phyloP scores from a whole-genome alignment of 2,113 vertebrate species.

The Coregonus clupeaformis region DNA sequence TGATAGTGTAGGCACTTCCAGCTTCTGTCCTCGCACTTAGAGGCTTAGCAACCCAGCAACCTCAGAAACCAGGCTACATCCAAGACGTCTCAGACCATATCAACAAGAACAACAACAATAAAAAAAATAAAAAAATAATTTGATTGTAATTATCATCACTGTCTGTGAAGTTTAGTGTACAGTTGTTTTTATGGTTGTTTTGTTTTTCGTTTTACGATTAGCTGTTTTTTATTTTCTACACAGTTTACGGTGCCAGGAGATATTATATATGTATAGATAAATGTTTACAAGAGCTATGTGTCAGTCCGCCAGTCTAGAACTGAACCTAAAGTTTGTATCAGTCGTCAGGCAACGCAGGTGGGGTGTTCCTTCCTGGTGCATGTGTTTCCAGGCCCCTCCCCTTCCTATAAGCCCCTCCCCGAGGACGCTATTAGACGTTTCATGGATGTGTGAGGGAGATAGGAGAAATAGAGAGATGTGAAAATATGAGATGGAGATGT shows the following conservation, averaged over 20 bases:
- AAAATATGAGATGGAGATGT: constrained; percentile 25
- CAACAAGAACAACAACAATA: constrained; percentile 37
- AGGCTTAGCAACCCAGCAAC: constrained; percentile 39
- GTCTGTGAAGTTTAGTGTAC: constrained; percentile 65
- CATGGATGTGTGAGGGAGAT: constrained; percentile 57
- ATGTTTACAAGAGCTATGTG: constrained; percentile 63
- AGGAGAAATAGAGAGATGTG: constrained; percentile 34
- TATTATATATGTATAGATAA: constrained; percentile 67
- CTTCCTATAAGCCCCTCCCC: constrained; percentile 30
- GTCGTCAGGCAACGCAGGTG: constrained; percentile 44
- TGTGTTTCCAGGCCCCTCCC: constrained; percentile 26
- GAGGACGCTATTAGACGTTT: constrained; percentile 39
- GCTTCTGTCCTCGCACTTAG: constrained; percentile 53
- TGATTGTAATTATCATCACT: constrained; percentile 61
- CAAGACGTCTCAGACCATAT: constrained; percentile 52
- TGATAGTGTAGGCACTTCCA: constrained; percentile 43
- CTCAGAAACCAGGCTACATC: constrained; percentile 48
- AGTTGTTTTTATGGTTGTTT: constrained; percentile 62
- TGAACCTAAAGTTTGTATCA: constrained; percentile 70
- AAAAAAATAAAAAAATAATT: constrained; percentile 36
- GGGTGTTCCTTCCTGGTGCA: constrained; percentile 36
- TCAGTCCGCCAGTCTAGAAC: constrained; percentile 56
- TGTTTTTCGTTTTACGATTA: constrained; percentile 26
- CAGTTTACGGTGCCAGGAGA: constrained; percentile 52
- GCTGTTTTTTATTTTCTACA: constrained; percentile 49